Evolutionary conservation across 1,140 invertebrate genomes (phyloP), one percentile per base, ranked within the genome.

Genomic region (Drepana arcuata): DNA sequence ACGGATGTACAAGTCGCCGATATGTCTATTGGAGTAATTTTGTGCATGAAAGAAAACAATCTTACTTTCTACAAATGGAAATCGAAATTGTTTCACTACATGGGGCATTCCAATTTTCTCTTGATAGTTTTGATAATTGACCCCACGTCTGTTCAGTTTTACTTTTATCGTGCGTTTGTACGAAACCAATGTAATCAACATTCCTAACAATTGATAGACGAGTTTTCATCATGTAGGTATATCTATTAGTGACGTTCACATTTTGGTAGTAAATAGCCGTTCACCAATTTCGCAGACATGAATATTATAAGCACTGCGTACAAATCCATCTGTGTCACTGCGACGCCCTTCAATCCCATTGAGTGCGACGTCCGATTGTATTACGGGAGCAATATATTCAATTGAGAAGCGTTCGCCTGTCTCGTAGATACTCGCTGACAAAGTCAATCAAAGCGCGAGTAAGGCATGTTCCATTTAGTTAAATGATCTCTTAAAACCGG

Each of bases 1-100:
- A n/a, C n/a, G n/a, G n/a, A n/a, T n/a, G n/a, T n/a, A n/a, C n/a
- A n/a, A n/a, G n/a, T n/a, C 53, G 59, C 67, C 64, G 62, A 60
- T 55, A 59, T 49, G 48, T 52, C 53, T 37, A 51, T 50, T 30
- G 34, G 48, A 44, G 45, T 41, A 38, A 64, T 40, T 48, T 56
- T 62, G 58, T 62, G n/a, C n/a, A n/a, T n/a, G n/a, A n/a, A n/a
- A n/a, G n/a, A 26, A 10, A 68, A 68, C 65, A 72, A 61, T 66
- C 56, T 81, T 77, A 78, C 77, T 81, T 81, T 81, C 77, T 81
- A 81, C 67, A 75, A 78, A 81, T 75, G 71, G 77, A 81, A 81
- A 81, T 72, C 77, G 77, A 78, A 78, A 78, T 80, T 74, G 68
- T 69, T 60, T 72, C 54, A 64, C 46, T 66, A 55, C 66, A 62